Evolutionary conservation across 2,797 vertebrate species (phyloP).

Genomic region (Chanos chanos): DNA sequence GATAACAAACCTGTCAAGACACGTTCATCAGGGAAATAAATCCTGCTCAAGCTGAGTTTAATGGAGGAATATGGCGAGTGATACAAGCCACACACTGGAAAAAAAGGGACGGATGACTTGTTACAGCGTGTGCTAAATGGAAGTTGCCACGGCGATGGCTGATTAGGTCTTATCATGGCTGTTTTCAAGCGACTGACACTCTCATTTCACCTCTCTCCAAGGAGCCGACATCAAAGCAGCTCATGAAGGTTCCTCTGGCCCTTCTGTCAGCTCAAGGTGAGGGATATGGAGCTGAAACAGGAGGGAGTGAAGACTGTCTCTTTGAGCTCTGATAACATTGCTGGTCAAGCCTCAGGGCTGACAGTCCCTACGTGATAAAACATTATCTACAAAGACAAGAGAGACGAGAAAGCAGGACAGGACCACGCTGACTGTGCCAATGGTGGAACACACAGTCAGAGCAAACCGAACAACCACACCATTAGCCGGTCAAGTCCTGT

Average conservation of each 20-base stretch:
- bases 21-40: conserved; percentile 41
- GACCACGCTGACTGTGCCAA: conserved; percentile 29
- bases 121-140: conserved; percentile 43
- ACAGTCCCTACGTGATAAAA: conserved; percentile 36
- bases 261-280: conserved; percentile 42
- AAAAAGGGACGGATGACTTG: conserved; percentile 48
- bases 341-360: conserved; percentile 38
- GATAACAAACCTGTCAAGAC: conserved; percentile 52
- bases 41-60: conserved; percentile 34
- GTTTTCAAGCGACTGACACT: conserved; percentile 41
- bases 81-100: conserved; percentile 34
- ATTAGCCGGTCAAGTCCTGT: too few species aligned
- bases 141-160: conserved; percentile 47
- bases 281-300: conserved; percentile 40
- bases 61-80: conserved; percentile 48
- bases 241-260: conserved; percentile 38
- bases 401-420: conserved; percentile 40
- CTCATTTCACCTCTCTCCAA: conserved; percentile 46
- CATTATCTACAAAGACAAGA: conserved; percentile 30
- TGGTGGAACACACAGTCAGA: conserved; percentile 24
- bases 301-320: conserved; percentile 38
- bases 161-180: conserved; percentile 50
- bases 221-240: conserved; percentile 44
- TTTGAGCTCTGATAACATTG: conserved; percentile 48
- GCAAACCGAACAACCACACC: conserved; percentile 14